Evolutionary conservation across 2,888 invertebrate genomes (phyloP).

Genomic region (Plagodis pulveraria): DNA sequence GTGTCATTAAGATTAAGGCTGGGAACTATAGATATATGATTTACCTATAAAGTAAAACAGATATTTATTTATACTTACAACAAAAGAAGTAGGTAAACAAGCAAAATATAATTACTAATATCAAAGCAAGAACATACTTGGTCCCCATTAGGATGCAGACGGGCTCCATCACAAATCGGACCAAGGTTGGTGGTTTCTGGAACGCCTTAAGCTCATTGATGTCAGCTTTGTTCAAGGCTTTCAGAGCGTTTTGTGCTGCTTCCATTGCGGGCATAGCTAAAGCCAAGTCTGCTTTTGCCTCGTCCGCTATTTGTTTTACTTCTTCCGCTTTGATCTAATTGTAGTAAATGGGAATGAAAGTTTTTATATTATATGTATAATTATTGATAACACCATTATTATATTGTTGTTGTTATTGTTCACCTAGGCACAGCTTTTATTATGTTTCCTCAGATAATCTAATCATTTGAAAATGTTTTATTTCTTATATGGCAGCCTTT

Average conservation of each 20-base stretch:
- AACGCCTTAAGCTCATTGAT: conserved; percentile 96
- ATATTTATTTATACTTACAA: no score
- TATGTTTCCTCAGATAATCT: no score
- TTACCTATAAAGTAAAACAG: no score
- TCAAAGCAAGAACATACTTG: conserved; percentile 83
- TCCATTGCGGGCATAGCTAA: conserved; percentile 94
- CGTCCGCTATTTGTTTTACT: conserved; percentile 93
- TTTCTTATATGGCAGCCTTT: no score
- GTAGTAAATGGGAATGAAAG: not conserved
- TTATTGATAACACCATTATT: no score
- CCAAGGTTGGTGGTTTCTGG: conserved; percentile 93
- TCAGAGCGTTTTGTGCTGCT: conserved; percentile 93
- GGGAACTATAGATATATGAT: no score
- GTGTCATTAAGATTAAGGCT: no score
- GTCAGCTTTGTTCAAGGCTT: conserved; percentile 94
- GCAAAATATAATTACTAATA: not conserved
- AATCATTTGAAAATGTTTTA: no score
- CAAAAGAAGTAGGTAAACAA: no score
- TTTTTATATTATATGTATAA: no score
- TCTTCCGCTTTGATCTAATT: conserved; percentile 91
- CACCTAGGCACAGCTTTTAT: no score
- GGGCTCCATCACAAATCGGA: conserved; percentile 96
- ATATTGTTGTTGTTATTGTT: no score
- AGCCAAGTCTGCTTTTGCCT: conserved; percentile 94
- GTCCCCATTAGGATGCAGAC: conserved; percentile 92